Evolutionary conservation across 2,797 vertebrate species (phyloP), one percentile per base, ranked within the genome.

Genomic region (Peromyscus melanophrys): DNA sequence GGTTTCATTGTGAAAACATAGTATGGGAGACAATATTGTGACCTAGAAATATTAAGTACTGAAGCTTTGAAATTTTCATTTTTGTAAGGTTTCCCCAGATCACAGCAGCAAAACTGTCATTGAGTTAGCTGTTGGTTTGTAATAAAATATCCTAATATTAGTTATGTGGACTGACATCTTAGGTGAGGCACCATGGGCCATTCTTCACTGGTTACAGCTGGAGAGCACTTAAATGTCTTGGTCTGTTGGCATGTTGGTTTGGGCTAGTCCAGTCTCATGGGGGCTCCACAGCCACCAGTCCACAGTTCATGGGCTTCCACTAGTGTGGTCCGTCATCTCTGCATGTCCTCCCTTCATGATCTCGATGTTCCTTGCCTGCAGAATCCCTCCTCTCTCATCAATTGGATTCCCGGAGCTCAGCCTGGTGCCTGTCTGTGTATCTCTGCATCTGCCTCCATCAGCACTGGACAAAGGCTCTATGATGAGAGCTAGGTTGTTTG

Each of bases 1-100:
- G 27, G 89, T 93, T 96, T 95, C 59, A 82, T 89, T 95, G 96
- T 63, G 37, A 61, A 88, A 95, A 92, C 77, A 69, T 89, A 27
- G 37, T 88, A 57, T 69, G 69, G 57, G 49, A 91, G 76, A 77
- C 83, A 96, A 88, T 90, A 43, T 21, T 93, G n/a, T 96, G 55
- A 21, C 61, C n/a, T 80, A 83, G 90, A 93, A 96, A 69, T 19
- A 80, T 76, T 92, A 63, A 73, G n/a, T 57, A 77, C 40, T 57
- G 67, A 94, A 96, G 55, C 27, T 59, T 40, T 85, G 83, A 88
- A 29, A 69, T 86, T 55, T 94, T 73, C 8, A 69, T 95, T 95
- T 97, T 96, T 37, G 6, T 69, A 43, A 88, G 34, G 0, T 52
- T 89, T 80, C 97, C 78, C n/a, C 12, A 81, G 49, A 78, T 1